These are phyloP conservation scores for Diabrotica virgifera DNA, from an alignment of 1,140 invertebrate genomes.

Conservation along the genomic window DNA sequence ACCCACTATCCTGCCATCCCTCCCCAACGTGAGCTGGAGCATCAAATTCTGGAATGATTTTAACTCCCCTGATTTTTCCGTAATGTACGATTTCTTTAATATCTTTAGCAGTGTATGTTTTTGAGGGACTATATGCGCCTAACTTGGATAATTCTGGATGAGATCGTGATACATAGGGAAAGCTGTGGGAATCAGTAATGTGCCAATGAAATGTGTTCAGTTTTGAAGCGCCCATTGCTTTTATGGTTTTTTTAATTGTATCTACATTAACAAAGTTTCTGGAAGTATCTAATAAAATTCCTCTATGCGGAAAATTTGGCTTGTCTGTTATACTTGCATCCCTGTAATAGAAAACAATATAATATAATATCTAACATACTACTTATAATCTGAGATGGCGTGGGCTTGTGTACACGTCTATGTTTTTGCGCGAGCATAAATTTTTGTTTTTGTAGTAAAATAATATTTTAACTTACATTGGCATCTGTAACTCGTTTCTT, in stretches of 20 bases:
- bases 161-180: conserved; percentile 70
- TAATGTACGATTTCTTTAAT: conserved; percentile 64
- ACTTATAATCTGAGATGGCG: too few relatives aligned
- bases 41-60: conserved; percentile 81
- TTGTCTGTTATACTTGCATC: conserved; percentile 63
- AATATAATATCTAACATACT: neutral
- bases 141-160: conserved; percentile 66
- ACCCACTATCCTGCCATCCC: conserved; percentile 74
- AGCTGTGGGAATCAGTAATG: conserved; percentile 85
- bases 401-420: too few relatives aligned
- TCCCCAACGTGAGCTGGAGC: conserved; percentile 85
- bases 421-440: too few relatives aligned
- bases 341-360: conserved; percentile 20
- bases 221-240: conserved; percentile 78
- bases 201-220: conserved; percentile 88
- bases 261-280: conserved; percentile 67
- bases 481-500: conserved; percentile 57
- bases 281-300: conserved; percentile 73
- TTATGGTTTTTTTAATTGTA: conserved; percentile 69
- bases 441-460: too few relatives aligned
- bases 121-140: conserved; percentile 67
- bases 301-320: conserved; percentile 73
- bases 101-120: conserved; percentile 59
- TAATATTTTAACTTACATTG: conserved; percentile 31
- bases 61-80: conserved; percentile 65